Evolutionary conservation across 2,113 vertebrate genomes (phyloP), one percentile per base, ranked within the genome.

Genomic region (Chiloscyllium plagiosum): DNA sequence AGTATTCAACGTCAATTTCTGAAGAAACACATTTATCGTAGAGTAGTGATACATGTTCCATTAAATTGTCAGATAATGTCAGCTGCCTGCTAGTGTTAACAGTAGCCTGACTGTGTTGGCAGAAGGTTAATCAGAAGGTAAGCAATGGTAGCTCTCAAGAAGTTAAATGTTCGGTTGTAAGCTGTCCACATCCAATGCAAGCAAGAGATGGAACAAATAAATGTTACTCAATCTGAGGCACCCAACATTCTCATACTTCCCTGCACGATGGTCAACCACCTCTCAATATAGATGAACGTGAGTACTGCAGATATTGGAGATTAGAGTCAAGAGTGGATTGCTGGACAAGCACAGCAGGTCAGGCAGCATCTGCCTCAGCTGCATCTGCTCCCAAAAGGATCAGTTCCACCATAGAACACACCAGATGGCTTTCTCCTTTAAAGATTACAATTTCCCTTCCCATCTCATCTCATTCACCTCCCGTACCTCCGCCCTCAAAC

Each of bases 121-220:
- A 93, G 89, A 93, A 93, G 56, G 29, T n/a, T n/a, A 92, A 37
- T n/a, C 89, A 92, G 56, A n/a, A 47, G 56, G 89, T 66, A 20
- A 7, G 50, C 50, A 90, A 61, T 29, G 52, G 26, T 3, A 61
- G 26, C 87, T 33, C 87, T n/a, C 1, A 29, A 19, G 4, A 7
- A n/a, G 29, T 65, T 92, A 65, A 92, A 92, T 22, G 87, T 92
- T 92, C n/a, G 15, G 15, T 65, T 92, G 29, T 42, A 7, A 83
- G 37, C 42, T 22, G 80, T 83, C 80, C 80, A 22, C 7, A 66
- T 93, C 61, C 8, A 93, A n/a, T 33, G 5, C 61, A 20, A 37
- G 56, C 19, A 92, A n/a, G 52, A 61, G 65, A 90, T 6, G 56
- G 33, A 92, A 65, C 33, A 17, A 19, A 92, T 61, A 33, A 20